Base-by-base conservation (phyloP, 2,888 invertebrate genomes). In the Panorpa germanica region DNA sequence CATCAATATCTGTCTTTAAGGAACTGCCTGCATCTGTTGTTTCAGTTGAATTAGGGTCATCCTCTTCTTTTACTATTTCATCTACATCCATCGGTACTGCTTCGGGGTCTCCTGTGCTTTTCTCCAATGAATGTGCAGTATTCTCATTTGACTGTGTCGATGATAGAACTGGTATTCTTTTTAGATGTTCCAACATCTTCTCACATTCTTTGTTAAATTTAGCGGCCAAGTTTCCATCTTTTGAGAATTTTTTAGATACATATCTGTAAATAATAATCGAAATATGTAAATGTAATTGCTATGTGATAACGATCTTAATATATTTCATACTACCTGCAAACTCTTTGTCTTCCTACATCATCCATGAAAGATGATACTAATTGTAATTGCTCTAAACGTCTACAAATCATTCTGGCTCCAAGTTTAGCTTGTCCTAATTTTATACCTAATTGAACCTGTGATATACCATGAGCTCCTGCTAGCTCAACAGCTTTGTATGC, bases 331-430 rank as follows among this genome's bases (percentile, higher is more conserved):
- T 47, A 63, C 43, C 54, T 58, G 7, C 53, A 50, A 1, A 59
- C 50, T 24, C 67, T 50, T 39, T 68, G 65, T 21, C 65, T 52
- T 6, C 68, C 68, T 23, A 55, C 45, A 39, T 66, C 65, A 25
- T 59, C 55, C 45, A 61, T 54, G 36, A 61, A 59, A 2, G 53
- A 52, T 8, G 57, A 55, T 4, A 65, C 49, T n/a, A 57, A 41
- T 35, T 46, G 48, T 16, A 41, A 38, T 33, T 48, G 59, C 20
- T 48, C 47, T 12, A 65, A 42, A 37, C 57, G 59, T 19, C 63
- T 55, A n/a, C 57, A 30, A 19, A 60, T 40, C 4, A 56, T 51
- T 2, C 67, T 49, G 2, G 59, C 47, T n/a, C 55, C 51, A 1
- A 61, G 44, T 31, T 54, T 51, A 10, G 55, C 51, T 3, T 57